Evolutionary conservation across 1,140 invertebrate species (phyloP).

Genomic region (Scaptodrosophila lebanonensis): DNA sequence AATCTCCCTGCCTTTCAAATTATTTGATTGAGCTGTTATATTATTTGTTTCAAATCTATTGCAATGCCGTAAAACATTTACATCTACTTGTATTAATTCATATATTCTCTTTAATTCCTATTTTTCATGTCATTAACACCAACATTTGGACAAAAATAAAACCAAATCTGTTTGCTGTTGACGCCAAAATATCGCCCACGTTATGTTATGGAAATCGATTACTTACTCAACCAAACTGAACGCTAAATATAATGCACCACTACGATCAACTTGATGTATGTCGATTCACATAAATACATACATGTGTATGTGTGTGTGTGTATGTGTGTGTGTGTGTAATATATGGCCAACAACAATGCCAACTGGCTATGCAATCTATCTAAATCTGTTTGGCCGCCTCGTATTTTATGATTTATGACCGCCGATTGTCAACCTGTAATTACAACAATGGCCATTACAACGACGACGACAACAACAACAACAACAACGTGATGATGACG

Average conservation of each 20-base stretch:
- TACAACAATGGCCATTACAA: conserved; percentile 35
- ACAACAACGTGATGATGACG: conserved; percentile 1
- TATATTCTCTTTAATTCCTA: not conserved
- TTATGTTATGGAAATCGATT: too few relatives aligned
- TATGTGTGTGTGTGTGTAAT: conserved; percentile 31
- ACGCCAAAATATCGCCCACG: conserved; percentile 2
- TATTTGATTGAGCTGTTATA: too few relatives aligned
- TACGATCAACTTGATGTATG: too few relatives aligned
- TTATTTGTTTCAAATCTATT: too few relatives aligned
- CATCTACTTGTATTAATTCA: not conserved
- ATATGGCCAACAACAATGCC: conserved; percentile 11
- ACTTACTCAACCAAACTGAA: too few relatives aligned
- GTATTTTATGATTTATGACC: conserved; percentile 58
- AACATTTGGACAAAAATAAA: conserved; percentile 55
- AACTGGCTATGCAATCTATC: conserved; percentile 51
- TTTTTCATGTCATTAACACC: conserved; percentile 18
- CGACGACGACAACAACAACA: conserved; percentile 37
- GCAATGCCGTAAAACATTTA: too few relatives aligned
- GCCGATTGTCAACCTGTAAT: conserved; percentile 57
- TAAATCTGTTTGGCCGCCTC: conserved; percentile 38
- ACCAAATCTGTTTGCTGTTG: conserved; percentile 20
- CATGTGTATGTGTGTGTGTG: too few relatives aligned
- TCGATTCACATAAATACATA: too few relatives aligned
- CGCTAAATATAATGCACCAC: too few relatives aligned
- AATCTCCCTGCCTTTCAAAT: too few relatives aligned